Conservation (phyloP, 1,140 invertebrate genomes). For the Camponotus vicinus region DNA sequence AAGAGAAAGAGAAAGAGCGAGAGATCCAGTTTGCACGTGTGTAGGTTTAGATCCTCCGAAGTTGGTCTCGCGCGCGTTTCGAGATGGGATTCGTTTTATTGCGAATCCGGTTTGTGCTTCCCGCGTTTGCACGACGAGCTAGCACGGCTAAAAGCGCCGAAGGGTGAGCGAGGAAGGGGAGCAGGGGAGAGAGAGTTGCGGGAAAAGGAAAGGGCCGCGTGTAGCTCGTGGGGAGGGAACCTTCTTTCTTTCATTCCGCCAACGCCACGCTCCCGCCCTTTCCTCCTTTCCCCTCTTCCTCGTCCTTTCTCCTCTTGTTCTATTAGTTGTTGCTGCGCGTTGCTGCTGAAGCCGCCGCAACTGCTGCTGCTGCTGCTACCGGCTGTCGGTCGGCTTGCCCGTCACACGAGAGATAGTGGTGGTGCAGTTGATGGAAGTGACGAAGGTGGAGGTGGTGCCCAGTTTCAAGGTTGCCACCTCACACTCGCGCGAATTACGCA, state of each 20-base stretch:
- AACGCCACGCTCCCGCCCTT: conserved; percentile 15
- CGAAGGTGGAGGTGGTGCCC: conserved; percentile 71
- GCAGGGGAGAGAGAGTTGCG: conserved; percentile 53
- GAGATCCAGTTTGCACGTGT: conserved; percentile 75
- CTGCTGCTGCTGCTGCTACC: conserved; percentile 53
- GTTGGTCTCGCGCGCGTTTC: conserved; percentile 69
- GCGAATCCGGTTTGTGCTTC: conserved; percentile 83
- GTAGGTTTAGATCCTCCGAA: conserved; percentile 72
- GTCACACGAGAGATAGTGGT: background rate
- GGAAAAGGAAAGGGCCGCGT: conserved; percentile 65
- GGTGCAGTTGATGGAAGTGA: conserved; percentile 66
- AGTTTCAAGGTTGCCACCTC: conserved; percentile 76
- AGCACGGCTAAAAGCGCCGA: conserved; percentile 31
- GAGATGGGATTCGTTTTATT: conserved; percentile 79
- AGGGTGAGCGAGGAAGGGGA: conserved; percentile 35
- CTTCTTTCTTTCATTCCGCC: conserved; percentile 68
- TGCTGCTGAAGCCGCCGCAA: conserved; percentile 14
- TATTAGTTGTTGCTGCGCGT: conserved; percentile 51
- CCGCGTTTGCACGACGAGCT: conserved; percentile 57
- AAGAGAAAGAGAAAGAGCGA: conserved; percentile 74
- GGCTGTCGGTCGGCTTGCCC: conserved; percentile 48
- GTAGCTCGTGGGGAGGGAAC: conserved; percentile 55
- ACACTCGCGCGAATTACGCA: conserved; percentile 7
- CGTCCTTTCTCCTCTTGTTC: conserved; percentile 62
- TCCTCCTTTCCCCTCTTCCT: background rate